Base-by-base conservation (phyloP, 2,113 vertebrate species). In the Symphodus melops region DNA sequence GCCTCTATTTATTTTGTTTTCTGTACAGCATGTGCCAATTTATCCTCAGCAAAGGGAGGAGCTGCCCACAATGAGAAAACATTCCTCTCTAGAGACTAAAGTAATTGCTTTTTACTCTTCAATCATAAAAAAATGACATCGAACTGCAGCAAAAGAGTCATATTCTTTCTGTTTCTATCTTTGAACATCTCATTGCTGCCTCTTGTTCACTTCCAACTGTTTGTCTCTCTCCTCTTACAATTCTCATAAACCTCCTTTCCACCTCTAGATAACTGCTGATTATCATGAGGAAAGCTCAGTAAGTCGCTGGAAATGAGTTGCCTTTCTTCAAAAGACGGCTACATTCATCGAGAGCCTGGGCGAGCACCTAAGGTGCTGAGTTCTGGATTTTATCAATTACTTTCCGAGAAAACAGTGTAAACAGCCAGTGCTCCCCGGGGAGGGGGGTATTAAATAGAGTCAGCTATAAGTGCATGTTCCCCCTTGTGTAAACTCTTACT, bases 201-300 rank as follows among this genome's bases (percentile, higher is more conserved):
- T 17, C 46, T 19, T 17, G 28, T 19, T 48, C 46, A 60, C 57
- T 37, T 68, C 33, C 71, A 55, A 72, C 46, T 3, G 13, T 77
- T 76, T 51, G 46, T 56, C 61, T 41, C 9, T 41, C 39, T 41
- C 11, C 39, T 55, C 58, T 64, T 75, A 56, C 59, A 85, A 80
- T 75, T 86, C 77, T 68, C 51, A 72, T 82, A 65, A 69, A 46
- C 56, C 72, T 44, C 20, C 12, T 79, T 91, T 86, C 79, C 84
- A 82, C 55, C 56, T 23, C 66, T 37, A 87, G 70, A 89, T 88
- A 83, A 85, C 74, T 42, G 55, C 79, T 87, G 82, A 77, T 91
- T 68, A 33, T 70, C 80, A 84, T 72, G 64, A 54, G 48, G 75
- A 76, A 67, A 71, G 70, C 72, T 76, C 13, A 6, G 79, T 78